These are phyloP conservation scores for Pristionchus exspectatus DNA, from an alignment of 2,888 invertebrate genomes.

Conservation along the genomic window DNA sequence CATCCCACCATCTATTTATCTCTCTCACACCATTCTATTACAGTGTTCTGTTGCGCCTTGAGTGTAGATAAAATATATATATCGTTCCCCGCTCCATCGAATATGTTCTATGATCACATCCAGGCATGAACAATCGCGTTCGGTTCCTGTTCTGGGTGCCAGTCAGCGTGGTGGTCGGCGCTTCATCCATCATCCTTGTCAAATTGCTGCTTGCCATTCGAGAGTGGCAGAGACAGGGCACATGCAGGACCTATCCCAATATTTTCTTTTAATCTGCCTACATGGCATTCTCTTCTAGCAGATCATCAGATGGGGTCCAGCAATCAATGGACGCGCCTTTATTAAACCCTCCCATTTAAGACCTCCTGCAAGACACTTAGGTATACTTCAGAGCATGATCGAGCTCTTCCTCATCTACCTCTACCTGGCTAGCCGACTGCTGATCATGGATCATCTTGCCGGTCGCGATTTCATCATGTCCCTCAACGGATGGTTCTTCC, in stretches of 20 bases:
- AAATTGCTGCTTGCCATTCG: background rate
- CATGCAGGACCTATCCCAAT: background rate
- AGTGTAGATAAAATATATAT: too few relatives aligned
- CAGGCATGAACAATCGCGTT: background rate
- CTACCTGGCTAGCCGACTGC: background rate
- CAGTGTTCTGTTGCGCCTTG: too few relatives aligned
- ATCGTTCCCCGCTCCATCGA: too few relatives aligned
- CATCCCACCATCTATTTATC: too few relatives aligned
- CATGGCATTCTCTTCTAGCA: too few relatives aligned
- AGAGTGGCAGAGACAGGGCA: background rate
- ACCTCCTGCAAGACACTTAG: background rate
- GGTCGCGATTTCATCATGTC: background rate
- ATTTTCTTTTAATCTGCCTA: too few relatives aligned
- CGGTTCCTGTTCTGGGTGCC: background rate
- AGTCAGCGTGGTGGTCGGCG: background rate
- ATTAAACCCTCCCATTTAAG: too few relatives aligned
- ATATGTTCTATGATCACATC: too few relatives aligned
- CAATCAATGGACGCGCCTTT: too few relatives aligned
- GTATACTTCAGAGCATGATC: background rate
- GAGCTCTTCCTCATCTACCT: background rate
- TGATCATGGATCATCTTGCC: background rate
- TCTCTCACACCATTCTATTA: too few relatives aligned
- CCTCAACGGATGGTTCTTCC: background rate
- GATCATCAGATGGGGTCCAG: too few relatives aligned
- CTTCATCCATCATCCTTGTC: background rate